Evolutionary conservation across 2,797 vertebrate species (phyloP), one percentile per base, ranked within the genome.

Genomic region (Pitangus sulphuratus): DNA sequence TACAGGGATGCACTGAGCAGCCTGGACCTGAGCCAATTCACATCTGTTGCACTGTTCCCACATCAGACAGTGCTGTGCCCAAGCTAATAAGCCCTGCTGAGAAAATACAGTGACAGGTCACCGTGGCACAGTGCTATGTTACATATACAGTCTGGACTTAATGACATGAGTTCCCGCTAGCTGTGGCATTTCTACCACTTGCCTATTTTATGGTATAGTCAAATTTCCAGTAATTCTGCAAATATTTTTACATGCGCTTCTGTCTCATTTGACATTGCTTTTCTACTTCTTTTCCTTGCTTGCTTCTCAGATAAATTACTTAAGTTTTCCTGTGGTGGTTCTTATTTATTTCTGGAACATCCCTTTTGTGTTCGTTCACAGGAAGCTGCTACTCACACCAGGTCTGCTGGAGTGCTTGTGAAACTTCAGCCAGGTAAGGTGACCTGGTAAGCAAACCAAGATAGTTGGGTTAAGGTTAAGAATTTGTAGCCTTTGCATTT

Each of bases 31-130:
- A 75, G 94, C 94, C 96, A 96, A 83, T 7, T 93, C 91, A 75
- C 62, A 37, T 91, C 70, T 90, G 95, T 91, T 12, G 11, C 4
- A 4, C 83, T 44, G 51, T 93, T 96, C 93, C 86, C 95, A 95
- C 77, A 84, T 76, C 80, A 95, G 91, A 93, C 85, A 90, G 62
- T 61, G 58, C 62, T 58, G 58, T 65, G n/a, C 88, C 90, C 91
- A 72, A 48, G 58, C 85, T 88, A 94, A 93, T 66, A 90, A 93
- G 33, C 72, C 47, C 69, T 84, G 72, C 37, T 0, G 2, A 91
- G 87, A 66, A 89, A 94, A 51, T 30, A 5, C 77, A 74, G 51
- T 45, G 78, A 37, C 62, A 93, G 88, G 83, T 86, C 80, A 48
- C 39, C 8, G 35, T 57, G 69, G 39, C 72, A 84, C 9, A 28